phyloP scores from a whole-genome alignment of 1,140 invertebrate genomes.

The Drusus annulatus region DNA sequence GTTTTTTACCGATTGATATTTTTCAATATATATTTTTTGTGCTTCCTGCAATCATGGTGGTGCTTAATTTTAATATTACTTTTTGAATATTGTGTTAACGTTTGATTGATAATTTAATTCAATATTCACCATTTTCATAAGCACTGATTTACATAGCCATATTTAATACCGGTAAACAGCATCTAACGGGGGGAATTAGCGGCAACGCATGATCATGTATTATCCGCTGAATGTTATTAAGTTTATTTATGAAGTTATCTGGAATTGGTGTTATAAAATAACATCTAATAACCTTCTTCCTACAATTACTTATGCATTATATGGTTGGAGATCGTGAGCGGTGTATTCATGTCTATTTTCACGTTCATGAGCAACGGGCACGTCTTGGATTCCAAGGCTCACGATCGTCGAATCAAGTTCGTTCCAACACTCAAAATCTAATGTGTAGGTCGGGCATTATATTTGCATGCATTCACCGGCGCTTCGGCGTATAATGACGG shows the following conservation, averaged over 20 bases:
- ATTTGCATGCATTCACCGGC: not conserved
- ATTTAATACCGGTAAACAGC: not conserved
- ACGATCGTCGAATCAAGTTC: slow-evolving; percentile 26
- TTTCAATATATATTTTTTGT: too few species aligned
- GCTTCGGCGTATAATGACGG: not conserved
- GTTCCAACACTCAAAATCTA: not conserved
- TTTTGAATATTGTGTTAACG: not conserved
- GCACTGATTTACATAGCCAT: not conserved
- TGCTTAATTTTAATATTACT: not conserved
- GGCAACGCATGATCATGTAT: not conserved
- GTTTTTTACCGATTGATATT: too few species aligned
- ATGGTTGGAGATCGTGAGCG: slow-evolving; percentile 10
- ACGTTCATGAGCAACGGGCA: not conserved
- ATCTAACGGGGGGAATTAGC: not conserved
- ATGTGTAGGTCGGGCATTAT: not conserved
- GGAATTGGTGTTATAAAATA: slow-evolving; percentile 17
- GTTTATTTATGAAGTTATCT: slow-evolving; percentile 9
- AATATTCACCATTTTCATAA: not conserved
- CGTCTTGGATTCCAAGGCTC: not conserved
- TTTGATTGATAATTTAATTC: not conserved
- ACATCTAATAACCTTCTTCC: not conserved
- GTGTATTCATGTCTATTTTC: slow-evolving; percentile 1
- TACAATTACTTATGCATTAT: slow-evolving; percentile 18
- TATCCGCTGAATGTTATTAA: not conserved
- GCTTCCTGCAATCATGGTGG: too few species aligned